A percentile compares a stretch with the other conserved stretches of the same genome.
Evolutionary conservation across 2,888 invertebrate genomes (phyloP).

Genomic region (Euphydryas editha): DNA sequence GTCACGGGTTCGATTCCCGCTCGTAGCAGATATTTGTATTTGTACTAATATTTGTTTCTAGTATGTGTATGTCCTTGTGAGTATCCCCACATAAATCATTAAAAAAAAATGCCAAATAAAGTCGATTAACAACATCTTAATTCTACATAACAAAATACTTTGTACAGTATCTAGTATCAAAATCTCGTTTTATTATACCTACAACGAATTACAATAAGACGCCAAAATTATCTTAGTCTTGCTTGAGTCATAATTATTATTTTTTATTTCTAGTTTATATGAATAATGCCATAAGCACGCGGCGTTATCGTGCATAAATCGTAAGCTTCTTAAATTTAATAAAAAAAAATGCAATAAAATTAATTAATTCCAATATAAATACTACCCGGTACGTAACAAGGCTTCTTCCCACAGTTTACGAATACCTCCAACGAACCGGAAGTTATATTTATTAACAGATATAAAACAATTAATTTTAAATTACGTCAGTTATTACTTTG

Average conservation of each 20-base stretch:
- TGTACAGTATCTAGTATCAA: no score
- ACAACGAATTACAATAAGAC: no score
- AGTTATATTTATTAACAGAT: constrained; percentile 63
- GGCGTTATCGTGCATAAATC: background rate
- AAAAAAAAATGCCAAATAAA: no score
- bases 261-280: background rate
- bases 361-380: background rate
- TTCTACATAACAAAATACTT: no score
- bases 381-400: constrained; percentile 44
- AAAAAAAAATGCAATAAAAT: constrained; percentile 1
- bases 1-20: no score
- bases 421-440: constrained; percentile 64
- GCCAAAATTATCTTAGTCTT: no score
- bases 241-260: background rate
- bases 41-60: no score
- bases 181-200: no score
- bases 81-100: no score
- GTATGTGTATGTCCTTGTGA: no score
- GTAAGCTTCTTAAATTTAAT: background rate
- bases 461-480: constrained; percentile 60
- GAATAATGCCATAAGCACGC: background rate
- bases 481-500: constrained; percentile 53
- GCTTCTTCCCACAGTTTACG: constrained; percentile 48
- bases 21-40: no score
- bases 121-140: no score